Conservation (phyloP, 2,113 vertebrate species). For the Oreochromis niloticus region DNA sequence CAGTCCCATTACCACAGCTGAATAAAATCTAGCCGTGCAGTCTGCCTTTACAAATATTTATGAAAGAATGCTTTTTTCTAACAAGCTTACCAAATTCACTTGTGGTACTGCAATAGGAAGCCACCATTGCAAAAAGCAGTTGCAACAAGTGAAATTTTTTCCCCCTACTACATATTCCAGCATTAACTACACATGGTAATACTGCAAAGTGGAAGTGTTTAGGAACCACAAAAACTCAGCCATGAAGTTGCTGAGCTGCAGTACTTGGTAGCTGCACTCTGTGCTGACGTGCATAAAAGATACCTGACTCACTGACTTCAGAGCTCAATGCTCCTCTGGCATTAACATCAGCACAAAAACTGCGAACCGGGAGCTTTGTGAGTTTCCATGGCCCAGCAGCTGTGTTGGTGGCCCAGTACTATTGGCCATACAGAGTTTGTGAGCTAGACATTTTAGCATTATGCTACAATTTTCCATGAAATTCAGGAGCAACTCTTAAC, state of each 20-base stretch:
- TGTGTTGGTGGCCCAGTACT: neutral
- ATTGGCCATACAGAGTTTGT: conserved; percentile 7
- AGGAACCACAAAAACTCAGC: neutral
- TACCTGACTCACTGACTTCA: neutral
- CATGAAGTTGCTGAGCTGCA: neutral
- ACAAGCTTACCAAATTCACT: neutral
- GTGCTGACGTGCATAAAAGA: neutral
- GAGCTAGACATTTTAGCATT: neutral
- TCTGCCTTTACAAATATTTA: neutral
- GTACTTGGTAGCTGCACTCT: neutral
- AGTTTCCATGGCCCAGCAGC: neutral
- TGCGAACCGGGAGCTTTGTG: neutral
- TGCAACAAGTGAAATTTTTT: neutral
- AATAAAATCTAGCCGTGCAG: neutral
- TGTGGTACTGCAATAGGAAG: neutral
- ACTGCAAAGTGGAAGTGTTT: neutral
- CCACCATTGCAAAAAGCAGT: neutral
- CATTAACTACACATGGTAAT: neutral
- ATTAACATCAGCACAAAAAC: neutral
- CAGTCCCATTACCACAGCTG: neutral
- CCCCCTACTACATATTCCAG: neutral
- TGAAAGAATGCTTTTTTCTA: neutral
- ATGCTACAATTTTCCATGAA: neutral
- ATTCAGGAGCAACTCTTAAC: neutral
- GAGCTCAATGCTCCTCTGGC: neutral